Base-by-base conservation (phyloP, 1,140 invertebrate species). In the Sesamia nonagrioides region DNA sequence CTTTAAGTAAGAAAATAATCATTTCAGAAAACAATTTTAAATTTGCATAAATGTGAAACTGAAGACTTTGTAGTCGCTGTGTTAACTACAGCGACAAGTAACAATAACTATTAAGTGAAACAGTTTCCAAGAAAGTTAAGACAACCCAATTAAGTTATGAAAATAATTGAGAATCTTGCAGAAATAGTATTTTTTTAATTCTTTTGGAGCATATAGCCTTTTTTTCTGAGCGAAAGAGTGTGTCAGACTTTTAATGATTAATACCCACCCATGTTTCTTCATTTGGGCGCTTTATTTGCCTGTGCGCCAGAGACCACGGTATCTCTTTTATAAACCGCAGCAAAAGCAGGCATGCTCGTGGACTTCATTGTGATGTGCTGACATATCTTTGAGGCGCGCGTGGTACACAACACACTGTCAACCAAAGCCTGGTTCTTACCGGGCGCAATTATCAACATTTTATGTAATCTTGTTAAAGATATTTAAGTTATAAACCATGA, bases 21-120 rank as follows among this genome's bases (percentile, higher is more conserved):
- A 17, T 66, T n/a, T 11, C 61, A 8, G 35, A 3, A 56, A 72
- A 72, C 42, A 33, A 33, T 54, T 54, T 72, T 56, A 56, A 54
- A 72, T 61, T 61, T 61, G 33, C 52, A 40, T 72, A n/a, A 72
- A 35, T 72, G n/a, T n/a, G 27, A 21, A 17, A 15, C 68, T 50
- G 8, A 33, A 37, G 69, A 37, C 54, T 33, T 27, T 58, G 21
- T 33, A 72, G 69, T 56, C 13, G 15, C 4, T 50, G 45, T 50
- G 13, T 50, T 35, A 72, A 72, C 50, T 72, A 33, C 69, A 40
- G 50, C 50, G 33, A 72, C 48, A 58, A 58, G 21, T 61, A 72
- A 72, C 69, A 56, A 72, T 72, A 72, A 72, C 48, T 72, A 40
- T 42, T 17, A 72, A 56, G 50, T 50, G 33, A 72, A 56, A 50